Percentiles rank a stretch among this genome's conserved stretches.
Conservation (phyloP, 2,888 invertebrate species). For the Arrhopalites spinosus region DNA sequence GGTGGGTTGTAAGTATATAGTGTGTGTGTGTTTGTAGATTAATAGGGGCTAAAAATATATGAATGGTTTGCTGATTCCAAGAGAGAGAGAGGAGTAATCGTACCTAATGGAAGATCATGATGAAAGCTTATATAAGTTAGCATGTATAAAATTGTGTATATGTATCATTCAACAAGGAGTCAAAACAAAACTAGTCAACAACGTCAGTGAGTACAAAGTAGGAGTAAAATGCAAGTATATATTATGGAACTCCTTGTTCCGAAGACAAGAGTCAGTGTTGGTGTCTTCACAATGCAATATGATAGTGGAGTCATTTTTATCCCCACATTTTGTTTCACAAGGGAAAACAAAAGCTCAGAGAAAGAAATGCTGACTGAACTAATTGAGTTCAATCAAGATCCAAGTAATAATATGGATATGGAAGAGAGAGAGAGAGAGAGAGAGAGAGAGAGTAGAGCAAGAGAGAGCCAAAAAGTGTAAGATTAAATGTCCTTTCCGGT, state of each 20-base stretch:
- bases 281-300: neutral
- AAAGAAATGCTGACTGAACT: constrained; percentile 1
- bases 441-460: neutral
- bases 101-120: neutral
- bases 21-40: neutral
- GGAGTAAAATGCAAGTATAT: no score
- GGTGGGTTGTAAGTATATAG: neutral
- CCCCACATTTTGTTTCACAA: neutral
- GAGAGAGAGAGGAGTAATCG: neutral
- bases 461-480: constrained; percentile 3
- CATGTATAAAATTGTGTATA: no score
- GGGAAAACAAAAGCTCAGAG: neutral
- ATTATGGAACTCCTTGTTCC: no score
- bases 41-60: constrained; percentile 2
- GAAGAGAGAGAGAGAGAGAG: neutral
- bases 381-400: constrained; percentile 1
- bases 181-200: no score
- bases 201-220: no score
- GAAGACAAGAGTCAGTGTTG: no score
- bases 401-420: neutral
- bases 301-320: neutral
- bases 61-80: constrained; percentile 1
- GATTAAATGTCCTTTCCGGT: constrained; percentile 4
- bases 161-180: neutral
- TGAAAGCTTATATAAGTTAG: no score